Conservation (phyloP, 2,797 vertebrate genomes). For the Cryptoblepharus egeriae region DNA sequence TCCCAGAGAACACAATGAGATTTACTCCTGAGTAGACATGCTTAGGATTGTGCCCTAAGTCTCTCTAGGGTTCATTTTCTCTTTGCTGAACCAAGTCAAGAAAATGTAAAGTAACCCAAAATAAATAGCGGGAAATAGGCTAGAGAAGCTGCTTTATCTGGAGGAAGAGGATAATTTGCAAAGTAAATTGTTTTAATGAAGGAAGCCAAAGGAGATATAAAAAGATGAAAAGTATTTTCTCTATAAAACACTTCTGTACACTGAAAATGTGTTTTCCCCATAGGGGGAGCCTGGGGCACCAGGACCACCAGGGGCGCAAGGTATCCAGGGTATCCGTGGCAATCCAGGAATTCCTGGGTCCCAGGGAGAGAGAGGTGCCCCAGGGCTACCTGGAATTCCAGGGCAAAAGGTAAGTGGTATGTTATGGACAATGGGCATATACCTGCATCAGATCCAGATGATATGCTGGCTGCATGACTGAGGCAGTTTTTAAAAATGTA, state of each 20-base stretch:
- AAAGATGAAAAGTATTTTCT: background rate
- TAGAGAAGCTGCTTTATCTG: background rate
- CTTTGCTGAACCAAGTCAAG: background rate
- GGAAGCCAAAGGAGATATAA: too few species aligned
- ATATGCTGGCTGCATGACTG: too few species aligned
- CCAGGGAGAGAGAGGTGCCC: slow-evolving; percentile 78
- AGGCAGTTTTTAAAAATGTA: too few species aligned
- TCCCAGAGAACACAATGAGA: too few species aligned
- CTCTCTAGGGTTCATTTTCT: background rate
- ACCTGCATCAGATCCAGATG: too few species aligned
- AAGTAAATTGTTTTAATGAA: background rate
- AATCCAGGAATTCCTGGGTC: slow-evolving; percentile 82
- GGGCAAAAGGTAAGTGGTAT: slow-evolving; percentile 80
- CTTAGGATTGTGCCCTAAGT: too few species aligned
- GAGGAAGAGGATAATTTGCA: too few species aligned
- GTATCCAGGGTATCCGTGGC: slow-evolving; percentile 88
- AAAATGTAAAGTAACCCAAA: background rate
- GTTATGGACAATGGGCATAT: fast-evolving
- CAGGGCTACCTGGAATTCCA: slow-evolving; percentile 78
- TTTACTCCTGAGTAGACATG: too few species aligned
- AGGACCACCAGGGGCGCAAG: slow-evolving; percentile 87
- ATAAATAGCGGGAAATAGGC: background rate
- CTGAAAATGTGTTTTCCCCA: background rate
- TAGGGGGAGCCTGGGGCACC: slow-evolving; percentile 87
- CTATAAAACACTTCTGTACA: background rate